These are phyloP conservation scores for Takifugu flavidus DNA, from an alignment of 2,113 vertebrate genomes.

Conservation along the genomic window DNA sequence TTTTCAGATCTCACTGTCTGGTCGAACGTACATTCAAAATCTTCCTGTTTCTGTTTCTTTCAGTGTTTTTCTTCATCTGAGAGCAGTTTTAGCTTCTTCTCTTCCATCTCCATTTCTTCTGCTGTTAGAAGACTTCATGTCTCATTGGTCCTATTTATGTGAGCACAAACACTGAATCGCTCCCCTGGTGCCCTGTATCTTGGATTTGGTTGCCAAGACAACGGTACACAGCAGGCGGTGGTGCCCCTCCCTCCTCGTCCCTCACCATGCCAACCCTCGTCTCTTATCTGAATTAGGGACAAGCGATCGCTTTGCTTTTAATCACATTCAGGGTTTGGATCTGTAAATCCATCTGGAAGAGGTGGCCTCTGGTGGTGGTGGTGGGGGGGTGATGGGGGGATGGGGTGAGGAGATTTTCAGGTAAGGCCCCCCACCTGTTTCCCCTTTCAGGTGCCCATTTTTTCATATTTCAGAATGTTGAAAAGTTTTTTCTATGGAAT, in stretches of 20 bases:
- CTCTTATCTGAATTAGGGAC: conserved; percentile 26
- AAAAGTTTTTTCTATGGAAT: too few species aligned
- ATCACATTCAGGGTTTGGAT: conserved; percentile 30
- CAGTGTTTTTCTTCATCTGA: background rate
- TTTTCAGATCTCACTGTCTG: too few species aligned
- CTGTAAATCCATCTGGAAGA: conserved; percentile 33
- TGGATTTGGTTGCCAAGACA: conserved; percentile 49
- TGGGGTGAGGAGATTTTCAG: background rate
- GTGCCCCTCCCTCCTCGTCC: conserved; percentile 36
- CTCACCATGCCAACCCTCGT: conserved; percentile 1
- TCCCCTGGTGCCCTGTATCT: conserved; percentile 47
- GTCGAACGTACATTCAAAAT: too few species aligned
- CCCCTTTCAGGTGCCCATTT: too few species aligned
- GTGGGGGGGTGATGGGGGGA: conserved; percentile 1
- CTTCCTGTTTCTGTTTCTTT: background rate
- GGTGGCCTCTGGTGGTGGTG: conserved; percentile 1
- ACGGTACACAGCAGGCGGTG: conserved; percentile 27
- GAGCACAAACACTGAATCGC: conserved; percentile 2
- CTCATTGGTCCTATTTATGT: too few species aligned
- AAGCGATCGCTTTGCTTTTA: conserved; percentile 39
- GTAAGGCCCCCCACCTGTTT: too few species aligned
- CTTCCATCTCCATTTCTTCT: too few species aligned
- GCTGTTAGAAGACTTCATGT: too few species aligned
- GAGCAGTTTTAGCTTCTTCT: too few species aligned
- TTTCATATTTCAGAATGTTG: too few species aligned